phyloP scores from a whole-genome alignment of 2,888 invertebrate genomes.

The Deilephila elpenor region DNA sequence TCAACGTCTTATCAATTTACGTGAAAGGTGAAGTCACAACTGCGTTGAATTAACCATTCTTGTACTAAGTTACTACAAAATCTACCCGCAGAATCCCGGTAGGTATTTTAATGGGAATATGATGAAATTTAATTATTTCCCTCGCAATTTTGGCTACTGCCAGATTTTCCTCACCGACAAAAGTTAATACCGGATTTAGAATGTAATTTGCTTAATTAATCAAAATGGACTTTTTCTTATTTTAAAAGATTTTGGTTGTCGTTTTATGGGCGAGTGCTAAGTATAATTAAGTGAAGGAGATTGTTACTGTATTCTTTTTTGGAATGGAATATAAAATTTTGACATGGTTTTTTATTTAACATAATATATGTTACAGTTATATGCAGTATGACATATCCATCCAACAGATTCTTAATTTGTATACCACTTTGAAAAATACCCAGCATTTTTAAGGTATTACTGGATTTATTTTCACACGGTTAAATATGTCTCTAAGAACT shows the following conservation, averaged over 20 bases:
- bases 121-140: constrained; percentile 29
- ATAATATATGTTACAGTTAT: no score
- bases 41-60: neutral
- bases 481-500: no score
- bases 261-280: neutral
- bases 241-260: neutral
- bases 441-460: no score
- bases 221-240: constrained; percentile 20
- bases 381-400: no score
- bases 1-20: no score
- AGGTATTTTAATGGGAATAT: constrained; percentile 29
- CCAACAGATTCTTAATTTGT: no score
- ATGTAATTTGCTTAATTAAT: constrained; percentile 30
- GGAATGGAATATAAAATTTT: no score
- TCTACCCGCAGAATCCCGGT: neutral
- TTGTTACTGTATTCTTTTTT: no score
- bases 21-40: no score
- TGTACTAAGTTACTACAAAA: neutral
- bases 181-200: constrained; percentile 31
- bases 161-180: constrained; percentile 25
- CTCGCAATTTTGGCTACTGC: constrained; percentile 21
- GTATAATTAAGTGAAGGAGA: neutral
- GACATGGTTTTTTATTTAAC: no score
- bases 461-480: no score
- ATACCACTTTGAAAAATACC: no score